Evolutionary conservation across 2,888 invertebrate genomes (phyloP).

Genomic region (Plusia festucae): DNA sequence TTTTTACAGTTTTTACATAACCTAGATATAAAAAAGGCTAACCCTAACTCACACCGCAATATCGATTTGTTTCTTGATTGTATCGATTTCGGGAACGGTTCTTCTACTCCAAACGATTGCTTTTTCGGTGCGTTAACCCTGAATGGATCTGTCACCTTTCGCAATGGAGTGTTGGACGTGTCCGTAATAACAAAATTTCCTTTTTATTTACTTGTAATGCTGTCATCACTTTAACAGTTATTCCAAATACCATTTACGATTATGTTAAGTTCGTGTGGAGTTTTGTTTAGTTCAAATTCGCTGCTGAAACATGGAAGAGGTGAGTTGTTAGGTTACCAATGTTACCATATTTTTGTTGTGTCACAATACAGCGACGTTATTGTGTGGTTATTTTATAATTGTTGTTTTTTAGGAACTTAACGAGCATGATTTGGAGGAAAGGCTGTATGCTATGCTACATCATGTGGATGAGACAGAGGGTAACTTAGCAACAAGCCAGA

Average conservation of each 20-base stretch:
- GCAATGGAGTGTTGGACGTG: constrained; percentile 85
- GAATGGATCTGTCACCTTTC: constrained; percentile 64
- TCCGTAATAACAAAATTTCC: constrained; percentile 78
- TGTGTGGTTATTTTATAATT: constrained; percentile 70
- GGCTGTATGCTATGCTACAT: constrained; percentile 85
- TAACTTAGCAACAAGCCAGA: constrained; percentile 65
- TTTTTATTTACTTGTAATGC: constrained; percentile 84
- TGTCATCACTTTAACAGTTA: constrained; percentile 77
- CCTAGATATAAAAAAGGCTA: neutral
- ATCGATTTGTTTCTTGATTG: neutral
- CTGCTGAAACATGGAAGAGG: constrained; percentile 86
- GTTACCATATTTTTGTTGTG: constrained; percentile 81
- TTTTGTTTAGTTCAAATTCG: constrained; percentile 79
- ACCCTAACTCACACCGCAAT: neutral
- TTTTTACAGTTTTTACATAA: too few relatives aligned
- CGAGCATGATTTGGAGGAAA: constrained; percentile 86
- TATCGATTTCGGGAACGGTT: neutral
- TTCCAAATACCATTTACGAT: constrained; percentile 78
- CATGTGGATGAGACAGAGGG: constrained; percentile 81
- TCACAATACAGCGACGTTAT: constrained; percentile 66
- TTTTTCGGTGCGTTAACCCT: constrained; percentile 33
- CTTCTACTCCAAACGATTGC: neutral
- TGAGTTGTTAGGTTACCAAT: constrained; percentile 70
- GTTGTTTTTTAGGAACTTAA: constrained; percentile 83
- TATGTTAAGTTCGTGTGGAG: constrained; percentile 84